Evolutionary conservation across 2,797 vertebrate genomes (phyloP).

Genomic region (Sebastes itinus): DNA sequence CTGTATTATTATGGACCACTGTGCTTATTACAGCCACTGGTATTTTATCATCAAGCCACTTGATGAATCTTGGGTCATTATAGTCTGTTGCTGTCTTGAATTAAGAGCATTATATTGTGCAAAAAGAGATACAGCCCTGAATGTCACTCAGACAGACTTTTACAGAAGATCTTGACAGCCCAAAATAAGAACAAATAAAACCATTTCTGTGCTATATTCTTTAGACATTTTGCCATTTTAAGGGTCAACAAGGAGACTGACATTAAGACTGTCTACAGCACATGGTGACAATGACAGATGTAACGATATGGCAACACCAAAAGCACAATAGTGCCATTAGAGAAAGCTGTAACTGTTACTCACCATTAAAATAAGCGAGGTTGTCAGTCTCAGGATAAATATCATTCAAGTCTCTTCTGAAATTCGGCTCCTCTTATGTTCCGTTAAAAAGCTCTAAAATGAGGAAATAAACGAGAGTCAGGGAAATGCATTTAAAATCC

Average conservation of each 20-base stretch:
- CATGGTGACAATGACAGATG: neutral
- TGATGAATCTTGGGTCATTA: neutral
- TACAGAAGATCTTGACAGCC: neutral
- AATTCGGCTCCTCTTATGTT: neutral
- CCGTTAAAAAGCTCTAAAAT: neutral
- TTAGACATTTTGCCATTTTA: neutral
- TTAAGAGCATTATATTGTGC: neutral
- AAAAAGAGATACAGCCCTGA: neutral
- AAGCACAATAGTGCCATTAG: neutral
- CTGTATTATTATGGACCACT: neutral
- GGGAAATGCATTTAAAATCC: no score
- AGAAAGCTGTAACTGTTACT: neutral
- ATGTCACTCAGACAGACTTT: neutral
- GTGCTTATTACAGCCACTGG: fast-evolving
- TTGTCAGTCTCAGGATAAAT: neutral
- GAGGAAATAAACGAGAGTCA: no score
- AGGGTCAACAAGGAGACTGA: neutral
- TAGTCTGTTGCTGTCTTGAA: neutral
- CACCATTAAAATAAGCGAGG: neutral
- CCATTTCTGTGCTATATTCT: neutral
- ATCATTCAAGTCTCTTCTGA: no score
- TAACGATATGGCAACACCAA: neutral
- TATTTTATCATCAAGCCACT: neutral
- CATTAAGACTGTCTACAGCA: neutral
- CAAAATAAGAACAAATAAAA: neutral